Percentiles rank a stretch among this genome's conserved stretches.
Conservation (phyloP, 2,113 vertebrate species). For the Cavia aperea region DNA sequence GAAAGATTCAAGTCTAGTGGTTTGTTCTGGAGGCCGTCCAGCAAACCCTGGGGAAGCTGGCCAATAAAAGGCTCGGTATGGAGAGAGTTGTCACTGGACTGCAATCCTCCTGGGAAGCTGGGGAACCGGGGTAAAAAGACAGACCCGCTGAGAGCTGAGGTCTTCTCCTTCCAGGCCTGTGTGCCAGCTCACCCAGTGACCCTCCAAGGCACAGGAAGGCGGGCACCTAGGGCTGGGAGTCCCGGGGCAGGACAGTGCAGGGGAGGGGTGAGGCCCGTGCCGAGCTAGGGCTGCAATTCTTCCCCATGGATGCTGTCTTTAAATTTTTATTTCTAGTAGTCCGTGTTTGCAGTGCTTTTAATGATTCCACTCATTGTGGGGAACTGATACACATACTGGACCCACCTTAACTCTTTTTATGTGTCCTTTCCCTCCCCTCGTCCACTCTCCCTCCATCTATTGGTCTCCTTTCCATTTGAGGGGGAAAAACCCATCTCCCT, state of each 20-base stretch:
- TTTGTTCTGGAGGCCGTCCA: not conserved
- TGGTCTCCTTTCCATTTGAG: not conserved
- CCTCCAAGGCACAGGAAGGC: not conserved
- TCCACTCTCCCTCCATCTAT: not conserved
- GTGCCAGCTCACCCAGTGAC: not conserved
- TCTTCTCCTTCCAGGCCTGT: not conserved
- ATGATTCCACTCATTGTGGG: not conserved
- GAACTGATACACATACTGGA: not conserved
- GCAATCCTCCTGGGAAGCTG: not conserved
- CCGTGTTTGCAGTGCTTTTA: not conserved
- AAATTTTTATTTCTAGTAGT: not conserved
- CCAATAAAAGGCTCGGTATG: not conserved
- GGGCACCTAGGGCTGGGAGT: not conserved
- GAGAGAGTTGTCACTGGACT: not conserved
- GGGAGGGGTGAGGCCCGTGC: no score
- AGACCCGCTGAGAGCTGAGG: not conserved
- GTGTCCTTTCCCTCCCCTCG: not conserved
- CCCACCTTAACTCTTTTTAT: not conserved
- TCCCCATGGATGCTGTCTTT: not conserved
- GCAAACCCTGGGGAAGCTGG: not conserved
- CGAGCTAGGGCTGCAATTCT: not conserved
- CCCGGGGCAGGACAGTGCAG: not conserved
- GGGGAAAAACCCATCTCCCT: not conserved
- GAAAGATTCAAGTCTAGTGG: not conserved
- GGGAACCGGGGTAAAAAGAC: not conserved